phyloP scores from a whole-genome alignment of 2,888 invertebrate species.

The Meiosimyza decipiens region DNA sequence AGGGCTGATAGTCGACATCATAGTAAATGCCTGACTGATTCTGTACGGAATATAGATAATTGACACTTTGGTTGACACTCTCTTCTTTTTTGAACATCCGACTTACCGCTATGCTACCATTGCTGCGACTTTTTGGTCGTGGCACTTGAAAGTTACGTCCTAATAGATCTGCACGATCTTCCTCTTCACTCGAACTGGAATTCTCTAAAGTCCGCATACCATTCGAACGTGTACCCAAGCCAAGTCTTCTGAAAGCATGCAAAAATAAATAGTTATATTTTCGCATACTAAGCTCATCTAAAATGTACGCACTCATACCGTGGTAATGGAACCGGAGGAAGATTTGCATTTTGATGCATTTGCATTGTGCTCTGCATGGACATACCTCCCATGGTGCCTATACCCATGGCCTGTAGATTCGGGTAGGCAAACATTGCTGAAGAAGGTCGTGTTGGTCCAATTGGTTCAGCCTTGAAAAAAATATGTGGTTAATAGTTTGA shows the following conservation, averaged over 20 bases:
- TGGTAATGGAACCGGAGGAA: slow-evolving; percentile 81
- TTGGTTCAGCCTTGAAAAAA: slow-evolving; percentile 74
- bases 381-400: slow-evolving; percentile 66
- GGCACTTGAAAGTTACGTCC: slow-evolving; percentile 81
- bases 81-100: not conserved
- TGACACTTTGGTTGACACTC: not conserved
- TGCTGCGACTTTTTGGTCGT: slow-evolving; percentile 83
- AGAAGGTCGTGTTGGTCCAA: slow-evolving; percentile 79
- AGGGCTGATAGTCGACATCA: slow-evolving; percentile 86
- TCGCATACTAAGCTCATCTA: slow-evolving; percentile 16
- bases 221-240: slow-evolving; percentile 66
- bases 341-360: slow-evolving; percentile 66
- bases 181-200: slow-evolving; percentile 72
- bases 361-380: slow-evolving; percentile 67
- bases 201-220: slow-evolving; percentile 69
- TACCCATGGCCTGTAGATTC: slow-evolving; percentile 67
- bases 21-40: slow-evolving; percentile 92
- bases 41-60: slow-evolving; percentile 67
- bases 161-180: slow-evolving; percentile 82
- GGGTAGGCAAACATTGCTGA: slow-evolving; percentile 89
- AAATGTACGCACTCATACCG: slow-evolving; percentile 66
- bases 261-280: slow-evolving; percentile 4
- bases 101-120: slow-evolving; percentile 69
- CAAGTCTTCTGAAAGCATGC: slow-evolving; percentile 46
- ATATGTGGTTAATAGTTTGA: not conserved